Conservation (phyloP, 2,797 vertebrate species). For the Stomatorhinus walkeri region DNA sequence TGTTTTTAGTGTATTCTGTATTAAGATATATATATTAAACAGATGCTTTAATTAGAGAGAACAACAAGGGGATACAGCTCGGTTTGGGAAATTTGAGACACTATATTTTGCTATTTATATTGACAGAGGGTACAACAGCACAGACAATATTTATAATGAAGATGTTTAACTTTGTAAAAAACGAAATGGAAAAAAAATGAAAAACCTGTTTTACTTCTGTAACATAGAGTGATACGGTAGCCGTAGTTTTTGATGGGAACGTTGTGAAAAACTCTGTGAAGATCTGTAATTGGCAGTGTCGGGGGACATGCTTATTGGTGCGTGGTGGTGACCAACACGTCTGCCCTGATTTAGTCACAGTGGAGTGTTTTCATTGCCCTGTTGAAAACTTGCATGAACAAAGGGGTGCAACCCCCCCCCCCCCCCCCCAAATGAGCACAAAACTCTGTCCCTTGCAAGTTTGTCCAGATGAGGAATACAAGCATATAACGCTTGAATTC, state of each 20-base stretch:
- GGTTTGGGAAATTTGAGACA: slow-evolving; percentile 47
- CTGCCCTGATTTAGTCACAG: slow-evolving; percentile 17
- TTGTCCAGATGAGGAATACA: neutral
- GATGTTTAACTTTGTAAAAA: slow-evolving; percentile 49
- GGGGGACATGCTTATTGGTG: slow-evolving; percentile 4
- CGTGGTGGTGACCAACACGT: slow-evolving; percentile 35
- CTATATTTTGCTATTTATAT: slow-evolving; percentile 86
- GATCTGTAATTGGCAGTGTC: neutral
- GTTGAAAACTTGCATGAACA: neutral
- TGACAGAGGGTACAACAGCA: slow-evolving; percentile 76
- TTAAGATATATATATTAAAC: slow-evolving; percentile 35
- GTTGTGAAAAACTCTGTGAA: slow-evolving; percentile 1
- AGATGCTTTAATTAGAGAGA: slow-evolving; percentile 49
- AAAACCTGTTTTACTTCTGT: slow-evolving; percentile 71
- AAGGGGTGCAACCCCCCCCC: neutral
- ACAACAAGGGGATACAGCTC: slow-evolving; percentile 42
- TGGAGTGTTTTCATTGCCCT: neutral
- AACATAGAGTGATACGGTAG: slow-evolving; percentile 68
- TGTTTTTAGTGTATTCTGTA: slow-evolving; percentile 33
- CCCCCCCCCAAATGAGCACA: neutral
- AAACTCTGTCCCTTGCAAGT: neutral
- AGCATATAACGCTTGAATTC: neutral
- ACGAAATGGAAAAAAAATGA: slow-evolving; percentile 40
- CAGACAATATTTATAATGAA: slow-evolving; percentile 82
- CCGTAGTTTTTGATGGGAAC: slow-evolving; percentile 58